Base-by-base conservation (phyloP, 2,797 vertebrate genomes). In the Orestias chungarensis region DNA sequence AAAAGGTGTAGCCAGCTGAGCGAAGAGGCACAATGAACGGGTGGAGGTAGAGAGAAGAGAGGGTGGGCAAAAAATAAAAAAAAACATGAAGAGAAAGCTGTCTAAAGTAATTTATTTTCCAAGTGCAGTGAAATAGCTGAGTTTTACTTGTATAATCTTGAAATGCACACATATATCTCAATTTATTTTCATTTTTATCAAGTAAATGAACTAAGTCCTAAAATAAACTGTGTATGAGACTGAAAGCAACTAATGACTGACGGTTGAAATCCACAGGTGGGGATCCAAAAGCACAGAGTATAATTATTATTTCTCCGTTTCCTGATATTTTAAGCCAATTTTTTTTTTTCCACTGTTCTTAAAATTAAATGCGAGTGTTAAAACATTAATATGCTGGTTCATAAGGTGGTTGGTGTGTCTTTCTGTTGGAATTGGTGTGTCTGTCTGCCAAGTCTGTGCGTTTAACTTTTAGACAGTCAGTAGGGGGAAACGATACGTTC, bases 1-100 rank as follows among this genome's bases (percentile, higher is more conserved):
- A 86, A 90, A 84, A 81, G 83, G 81, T 80, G 84, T 66, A 74
- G 74, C 33, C 44, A 79, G 77, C 76, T 65, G 67, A 70, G 75
- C 7, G 20, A 47, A 68, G 67, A 42, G 66, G 61, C 38, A 80
- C 64, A 68, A 52, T 71, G 66, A 76, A 17, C n/a, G 55, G 64
- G 44, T 42, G 55, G 66, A 42, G 43, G 61, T 71, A 35, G 73
- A 73, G 38, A 49, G 1, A 29, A 73, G 20, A n/a, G 23, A 11
- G 2, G 67, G 7, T 18, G 15, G 52, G n/a, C n/a, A n/a, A n/a
- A n/a, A n/a, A n/a, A n/a, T n/a, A n/a, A n/a, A n/a, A n/a, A 12
- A 31, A 67, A 52, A 74, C 69, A 61, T 4, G 44, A 70, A 61
- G 68, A 46, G 29, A 18, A 33, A 66, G 73, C 25, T 68, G 54